These are phyloP conservation scores for Heteromurus nitidus DNA, from an alignment of 2,888 invertebrate genomes.

Conservation along the genomic window DNA sequence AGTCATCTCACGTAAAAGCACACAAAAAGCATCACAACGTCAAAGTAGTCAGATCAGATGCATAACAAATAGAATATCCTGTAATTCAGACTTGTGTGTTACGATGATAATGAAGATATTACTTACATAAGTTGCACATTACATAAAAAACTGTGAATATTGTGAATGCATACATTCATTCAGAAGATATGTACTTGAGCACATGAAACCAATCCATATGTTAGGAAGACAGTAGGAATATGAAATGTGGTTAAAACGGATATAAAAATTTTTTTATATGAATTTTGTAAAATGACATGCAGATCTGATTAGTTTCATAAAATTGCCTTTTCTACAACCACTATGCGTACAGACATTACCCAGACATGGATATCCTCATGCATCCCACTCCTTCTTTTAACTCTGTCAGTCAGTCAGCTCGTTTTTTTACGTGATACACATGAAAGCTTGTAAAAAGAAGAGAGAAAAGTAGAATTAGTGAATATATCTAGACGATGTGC, in stretches of 20 bases:
- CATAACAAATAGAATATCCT: no score
- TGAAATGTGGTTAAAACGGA: constrained; percentile 35
- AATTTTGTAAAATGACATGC: constrained; percentile 66
- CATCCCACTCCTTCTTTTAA: constrained; percentile 29
- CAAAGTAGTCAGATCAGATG: no score
- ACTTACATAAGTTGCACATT: constrained; percentile 51
- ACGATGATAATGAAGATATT: constrained; percentile 22
- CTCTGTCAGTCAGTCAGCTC: constrained; percentile 47
- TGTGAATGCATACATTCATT: neutral
- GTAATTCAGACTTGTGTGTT: neutral
- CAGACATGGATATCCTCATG: constrained; percentile 27
- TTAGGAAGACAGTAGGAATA: neutral
- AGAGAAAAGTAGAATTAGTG: no score
- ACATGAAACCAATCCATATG: neutral
- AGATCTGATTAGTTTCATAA: constrained; percentile 67
- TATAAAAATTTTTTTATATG: constrained; percentile 54
- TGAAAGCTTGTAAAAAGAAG: no score
- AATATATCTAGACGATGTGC: constrained; percentile 31
- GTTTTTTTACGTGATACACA: constrained; percentile 48
- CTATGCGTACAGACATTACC: constrained; percentile 19
- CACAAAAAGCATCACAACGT: constrained; percentile 19
- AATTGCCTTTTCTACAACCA: constrained; percentile 53
- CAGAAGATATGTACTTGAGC: neutral
- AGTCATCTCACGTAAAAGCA: neutral
- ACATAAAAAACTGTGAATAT: neutral